Evolutionary conservation across 2,888 invertebrate genomes (phyloP).

Genomic region (Dyspetes luteomarginatus): DNA sequence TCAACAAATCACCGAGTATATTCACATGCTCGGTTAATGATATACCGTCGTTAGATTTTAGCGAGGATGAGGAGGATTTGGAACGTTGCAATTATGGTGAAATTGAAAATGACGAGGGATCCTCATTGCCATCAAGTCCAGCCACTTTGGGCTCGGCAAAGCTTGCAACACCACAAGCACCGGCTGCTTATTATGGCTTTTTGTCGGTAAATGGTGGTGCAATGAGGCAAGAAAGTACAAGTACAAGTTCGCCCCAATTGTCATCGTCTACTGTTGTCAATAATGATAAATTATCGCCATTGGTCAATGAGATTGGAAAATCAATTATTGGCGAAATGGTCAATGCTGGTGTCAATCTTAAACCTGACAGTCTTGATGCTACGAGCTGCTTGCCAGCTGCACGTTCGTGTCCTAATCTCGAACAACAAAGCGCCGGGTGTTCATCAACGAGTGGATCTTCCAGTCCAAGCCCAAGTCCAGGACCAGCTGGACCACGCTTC

Average conservation of each 20-base stretch:
- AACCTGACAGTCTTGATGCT: conserved; percentile 74
- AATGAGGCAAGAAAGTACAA: conserved; percentile 82
- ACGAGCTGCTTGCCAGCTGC: conserved; percentile 83
- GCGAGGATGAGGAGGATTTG: conserved; percentile 70
- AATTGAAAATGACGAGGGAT: conserved; percentile 85
- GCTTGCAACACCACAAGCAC: conserved; percentile 70
- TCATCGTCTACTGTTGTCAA: conserved; percentile 69
- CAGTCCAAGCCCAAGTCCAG: conserved; percentile 82
- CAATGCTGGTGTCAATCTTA: conserved; percentile 65
- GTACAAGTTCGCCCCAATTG: conserved; percentile 81
- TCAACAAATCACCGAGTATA: conserved; percentile 65
- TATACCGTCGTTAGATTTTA: conserved; percentile 75
- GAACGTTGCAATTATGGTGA: conserved; percentile 69
- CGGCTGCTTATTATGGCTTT: conserved; percentile 82
- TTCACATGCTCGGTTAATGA: conserved; percentile 73
- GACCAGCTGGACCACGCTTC: conserved; percentile 86
- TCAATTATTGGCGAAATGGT: conserved; percentile 56
- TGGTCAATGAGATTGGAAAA: conserved; percentile 40
- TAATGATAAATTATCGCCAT: conserved; percentile 55
- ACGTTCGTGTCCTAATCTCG: conserved; percentile 83
- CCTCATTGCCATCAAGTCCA: conserved; percentile 80
- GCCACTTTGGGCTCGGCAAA: conserved; percentile 82
- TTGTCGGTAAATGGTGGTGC: conserved; percentile 84
- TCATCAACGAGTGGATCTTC: conserved; percentile 84
- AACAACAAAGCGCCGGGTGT: conserved; percentile 85